Evolutionary conservation across 2,797 vertebrate genomes (phyloP), one percentile per base, ranked within the genome.

Genomic region (Poecilia picta): DNA sequence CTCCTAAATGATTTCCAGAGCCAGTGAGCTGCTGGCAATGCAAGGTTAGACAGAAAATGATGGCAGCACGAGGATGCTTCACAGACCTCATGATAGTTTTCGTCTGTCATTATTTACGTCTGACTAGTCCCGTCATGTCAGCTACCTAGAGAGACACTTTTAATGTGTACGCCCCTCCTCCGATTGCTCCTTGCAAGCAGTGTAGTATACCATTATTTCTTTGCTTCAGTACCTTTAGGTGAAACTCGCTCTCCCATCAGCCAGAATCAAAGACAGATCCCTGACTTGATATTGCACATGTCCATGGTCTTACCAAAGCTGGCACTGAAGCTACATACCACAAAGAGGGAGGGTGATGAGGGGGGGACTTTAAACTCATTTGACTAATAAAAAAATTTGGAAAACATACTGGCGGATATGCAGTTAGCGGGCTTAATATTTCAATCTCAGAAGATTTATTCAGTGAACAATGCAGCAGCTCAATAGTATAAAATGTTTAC

Each of bases 21-120:
- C 96, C 95, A 94, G 95, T 95, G 97, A 97, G 96, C 96, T 95
- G 96, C 96, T 96, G 95, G 97, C 97, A 96, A 97, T 96, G 98
- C 97, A 97, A 98, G 97, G 97, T 97, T 98, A 97, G 97, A 96
- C 96, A 96, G 96, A 97, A 97, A 98, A 97, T 97, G 97, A 98
- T 97, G 96, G 97, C 96, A 95, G 97, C 97, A 95, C 89, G 95
- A 96, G 96, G 97, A 98, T 96, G 98, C 98, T 98, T 98, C 98
- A 97, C 97, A 98, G 98, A 98, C 96, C 98, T 99, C 97, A 98
- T 99, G 97, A 98, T 99, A 97, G 97, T 97, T 98, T 98, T 97
- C 96, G 97, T 97, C 98, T 98, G 98, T 98, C 97, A 98, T 98
- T 98, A 99, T 99, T 99, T 98, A 98, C 97, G 94, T 99, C 97